Conservation (phyloP, 2,888 invertebrate genomes). For the Agrilus cyanescens region DNA sequence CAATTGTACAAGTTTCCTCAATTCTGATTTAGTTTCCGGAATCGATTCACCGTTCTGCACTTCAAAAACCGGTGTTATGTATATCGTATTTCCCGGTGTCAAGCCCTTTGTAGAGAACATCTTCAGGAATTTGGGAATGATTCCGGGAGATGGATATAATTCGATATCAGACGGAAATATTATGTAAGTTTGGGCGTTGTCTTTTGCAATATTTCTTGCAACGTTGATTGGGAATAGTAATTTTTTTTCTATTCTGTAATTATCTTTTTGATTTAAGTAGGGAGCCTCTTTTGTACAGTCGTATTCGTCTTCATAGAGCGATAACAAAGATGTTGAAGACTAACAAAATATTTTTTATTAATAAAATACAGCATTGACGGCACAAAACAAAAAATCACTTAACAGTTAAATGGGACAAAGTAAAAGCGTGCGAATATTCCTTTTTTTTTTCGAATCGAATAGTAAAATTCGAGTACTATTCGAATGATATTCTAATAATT, state of each 20-base stretch:
- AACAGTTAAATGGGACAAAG: too few relatives aligned
- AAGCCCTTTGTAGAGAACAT: constrained; percentile 13
- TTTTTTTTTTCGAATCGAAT: too few relatives aligned
- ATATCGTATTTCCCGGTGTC: constrained; percentile 11
- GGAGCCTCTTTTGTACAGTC: constrained; percentile 8
- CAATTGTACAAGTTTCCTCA: constrained; percentile 23
- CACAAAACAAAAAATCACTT: too few relatives aligned
- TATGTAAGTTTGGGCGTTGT: constrained; percentile 22
- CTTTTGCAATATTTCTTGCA: constrained; percentile 23
- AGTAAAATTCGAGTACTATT: too few relatives aligned
- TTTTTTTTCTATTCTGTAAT: constrained; percentile 18
- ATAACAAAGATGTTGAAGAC: too few relatives aligned
- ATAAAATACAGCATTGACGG: too few relatives aligned
- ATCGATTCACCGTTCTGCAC: constrained; percentile 30
- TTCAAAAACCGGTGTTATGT: constrained; percentile 24
- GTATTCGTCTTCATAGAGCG: constrained; percentile 15
- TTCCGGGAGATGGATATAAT: constrained; percentile 23
- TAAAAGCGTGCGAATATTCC: too few relatives aligned
- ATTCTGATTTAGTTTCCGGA: constrained; percentile 56
- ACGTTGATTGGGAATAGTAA: constrained; percentile 25
- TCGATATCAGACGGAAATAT: constrained; percentile 27
- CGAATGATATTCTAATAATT: too few relatives aligned
- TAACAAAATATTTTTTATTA: too few relatives aligned
- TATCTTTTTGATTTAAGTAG: constrained; percentile 1
- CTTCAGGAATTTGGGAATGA: constrained; percentile 20